Evolutionary conservation across 2,797 vertebrate species (phyloP).

Genomic region (Fratercula arctica): DNA sequence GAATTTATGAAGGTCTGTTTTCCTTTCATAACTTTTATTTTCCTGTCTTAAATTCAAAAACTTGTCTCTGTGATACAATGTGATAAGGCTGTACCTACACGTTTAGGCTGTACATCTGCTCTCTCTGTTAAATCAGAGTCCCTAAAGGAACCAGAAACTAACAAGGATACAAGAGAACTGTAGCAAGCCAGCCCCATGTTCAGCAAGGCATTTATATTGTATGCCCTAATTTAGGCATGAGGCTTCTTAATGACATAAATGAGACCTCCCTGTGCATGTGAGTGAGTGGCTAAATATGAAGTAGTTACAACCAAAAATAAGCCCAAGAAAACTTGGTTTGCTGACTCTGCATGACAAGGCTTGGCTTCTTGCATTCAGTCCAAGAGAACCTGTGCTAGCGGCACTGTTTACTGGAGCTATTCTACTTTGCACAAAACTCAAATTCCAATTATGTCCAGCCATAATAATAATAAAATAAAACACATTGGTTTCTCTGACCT

Average conservation of each 20-base stretch:
- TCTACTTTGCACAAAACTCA: background rate
- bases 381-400: background rate
- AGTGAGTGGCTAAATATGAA: background rate
- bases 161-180: background rate
- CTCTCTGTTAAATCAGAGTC: background rate
- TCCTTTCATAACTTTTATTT: background rate
- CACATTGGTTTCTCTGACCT: background rate
- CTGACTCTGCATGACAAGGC: background rate
- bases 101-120: background rate
- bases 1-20: slow-evolving; percentile 30
- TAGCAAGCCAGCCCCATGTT: background rate
- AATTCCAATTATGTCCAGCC: background rate
- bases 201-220: background rate
- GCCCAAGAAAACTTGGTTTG: background rate
- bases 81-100: background rate
- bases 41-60: background rate
- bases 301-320: background rate
- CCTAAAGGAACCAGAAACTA: background rate
- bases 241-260: background rate
- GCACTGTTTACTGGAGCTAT: background rate
- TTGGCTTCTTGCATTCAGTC: background rate
- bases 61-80: background rate
- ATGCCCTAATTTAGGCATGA: background rate
- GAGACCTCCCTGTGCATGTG: background rate
- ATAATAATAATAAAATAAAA: background rate